phyloP scores from a whole-genome alignment of 2,797 vertebrate species.

The Danio jaintianensis region DNA sequence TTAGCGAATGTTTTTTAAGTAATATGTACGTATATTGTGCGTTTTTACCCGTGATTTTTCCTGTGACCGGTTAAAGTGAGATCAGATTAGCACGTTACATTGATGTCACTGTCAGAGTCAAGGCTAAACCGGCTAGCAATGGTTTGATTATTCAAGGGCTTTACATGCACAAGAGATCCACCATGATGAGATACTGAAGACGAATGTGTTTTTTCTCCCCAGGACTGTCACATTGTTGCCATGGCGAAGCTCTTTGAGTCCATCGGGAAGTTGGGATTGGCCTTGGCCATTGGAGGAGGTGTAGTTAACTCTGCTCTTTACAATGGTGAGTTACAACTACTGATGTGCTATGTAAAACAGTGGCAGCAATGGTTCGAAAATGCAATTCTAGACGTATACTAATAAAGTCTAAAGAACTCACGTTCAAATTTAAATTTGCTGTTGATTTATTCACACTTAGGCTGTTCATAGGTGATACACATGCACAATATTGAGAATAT shows the following conservation, averaged over 20 bases:
- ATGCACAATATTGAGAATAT: too few relatives aligned
- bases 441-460: too few relatives aligned
- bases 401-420: too few relatives aligned
- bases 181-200: neutral
- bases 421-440: too few relatives aligned
- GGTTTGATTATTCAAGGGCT: neutral
- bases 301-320: slow-evolving; percentile 95
- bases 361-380: too few relatives aligned
- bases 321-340: slow-evolving; percentile 83
- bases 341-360: neutral
- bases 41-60: neutral
- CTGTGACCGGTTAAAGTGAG: neutral
- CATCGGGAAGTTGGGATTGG: slow-evolving; percentile 93
- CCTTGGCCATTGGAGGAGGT: slow-evolving; percentile 88
- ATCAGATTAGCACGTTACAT: neutral
- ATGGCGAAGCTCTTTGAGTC: slow-evolving; percentile 92
- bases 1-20: neutral
- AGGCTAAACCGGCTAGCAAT: too few relatives aligned
- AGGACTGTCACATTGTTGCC: slow-evolving; percentile 53
- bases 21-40: neutral
- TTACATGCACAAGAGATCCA: neutral
- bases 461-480: too few relatives aligned
- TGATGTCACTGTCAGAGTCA: neutral
- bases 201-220: neutral
- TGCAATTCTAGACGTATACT: too few relatives aligned